Evolutionary conservation across 2,113 vertebrate species (phyloP), one percentile per base, ranked within the genome.

Genomic region (Mastomys coucha): DNA sequence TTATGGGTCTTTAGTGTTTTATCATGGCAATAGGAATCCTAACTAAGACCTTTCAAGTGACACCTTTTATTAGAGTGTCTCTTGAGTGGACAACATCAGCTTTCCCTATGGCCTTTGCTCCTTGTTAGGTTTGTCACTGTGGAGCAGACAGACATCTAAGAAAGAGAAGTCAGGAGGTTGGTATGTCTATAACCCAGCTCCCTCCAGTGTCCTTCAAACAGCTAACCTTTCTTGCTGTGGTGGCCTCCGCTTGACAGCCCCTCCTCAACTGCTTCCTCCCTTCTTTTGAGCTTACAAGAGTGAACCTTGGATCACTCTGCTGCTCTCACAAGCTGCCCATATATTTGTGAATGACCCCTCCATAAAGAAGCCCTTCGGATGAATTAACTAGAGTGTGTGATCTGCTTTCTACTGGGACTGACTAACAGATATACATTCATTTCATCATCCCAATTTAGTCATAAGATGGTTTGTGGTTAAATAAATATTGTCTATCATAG

Each of bases 41-140:
- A 76, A 7, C 20, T 24, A 28, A 76, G 19, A 53, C 5, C n/a
- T 88, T 39, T 90, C 89, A 77, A 26, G 22, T 42, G 26, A 33
- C 28, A 65, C 22, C n/a, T 91, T 88, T 36, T 19, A 3, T 36
- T 69, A 63, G 12, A 33, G 11, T 88, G 49, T 91, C 56, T 78
- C 8, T 49, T 91, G 1, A 20, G 26, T 67, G n/a, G 56, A 24
- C 28, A 75, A 1, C 26, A 20, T 58, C 33, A 65, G 17, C 7
- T 3, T 22, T 22, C 20, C 3, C 8, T 14, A 51, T 28, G 31
- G 2, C 22, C 33, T 69, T 33, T 58, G 51, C 58, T 95, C 76
- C 42, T 92, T 94, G 69, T 63, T 72, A 6, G 69, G 60, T 88
- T 96, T 63, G 65, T 91, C 82, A 36, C 26, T 58, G 63, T 13